These are phyloP conservation scores for Neogale vison DNA, from an alignment of 2,113 vertebrate species.

Conservation along the genomic window DNA sequence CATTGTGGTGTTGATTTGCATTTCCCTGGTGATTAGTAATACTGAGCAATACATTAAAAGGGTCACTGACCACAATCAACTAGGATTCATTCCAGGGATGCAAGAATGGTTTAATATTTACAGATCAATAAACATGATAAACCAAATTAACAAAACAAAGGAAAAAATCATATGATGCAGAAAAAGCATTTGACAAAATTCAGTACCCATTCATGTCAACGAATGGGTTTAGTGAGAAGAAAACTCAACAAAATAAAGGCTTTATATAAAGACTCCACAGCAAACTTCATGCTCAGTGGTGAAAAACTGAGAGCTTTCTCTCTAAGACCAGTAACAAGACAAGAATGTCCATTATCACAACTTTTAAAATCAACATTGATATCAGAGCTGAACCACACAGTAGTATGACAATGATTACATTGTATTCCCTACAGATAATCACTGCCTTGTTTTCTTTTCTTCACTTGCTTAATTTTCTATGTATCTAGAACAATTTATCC, in stretches of 20 bases:
- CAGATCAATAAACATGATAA: background rate
- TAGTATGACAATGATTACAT: background rate
- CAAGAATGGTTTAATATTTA: background rate
- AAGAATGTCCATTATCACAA: background rate
- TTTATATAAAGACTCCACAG: background rate
- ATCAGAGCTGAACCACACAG: background rate
- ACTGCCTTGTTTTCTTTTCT: background rate
- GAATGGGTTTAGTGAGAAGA: background rate
- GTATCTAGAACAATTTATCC: background rate
- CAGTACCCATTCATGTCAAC: background rate
- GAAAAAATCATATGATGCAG: background rate
- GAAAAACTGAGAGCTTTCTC: background rate
- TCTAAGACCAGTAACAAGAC: background rate
- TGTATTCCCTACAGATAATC: background rate
- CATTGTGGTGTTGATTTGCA: background rate
- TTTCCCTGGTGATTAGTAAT: background rate
- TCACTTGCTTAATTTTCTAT: background rate
- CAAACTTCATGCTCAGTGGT: background rate
- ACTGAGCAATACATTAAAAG: background rate
- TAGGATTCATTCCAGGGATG: background rate
- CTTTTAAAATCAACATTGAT: background rate
- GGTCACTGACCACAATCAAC: background rate
- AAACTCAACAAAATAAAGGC: background rate
- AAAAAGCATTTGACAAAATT: background rate
- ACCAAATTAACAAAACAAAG: background rate